phyloP scores from a whole-genome alignment of 2,888 invertebrate genomes.

The Ectropis crepuscularia region DNA sequence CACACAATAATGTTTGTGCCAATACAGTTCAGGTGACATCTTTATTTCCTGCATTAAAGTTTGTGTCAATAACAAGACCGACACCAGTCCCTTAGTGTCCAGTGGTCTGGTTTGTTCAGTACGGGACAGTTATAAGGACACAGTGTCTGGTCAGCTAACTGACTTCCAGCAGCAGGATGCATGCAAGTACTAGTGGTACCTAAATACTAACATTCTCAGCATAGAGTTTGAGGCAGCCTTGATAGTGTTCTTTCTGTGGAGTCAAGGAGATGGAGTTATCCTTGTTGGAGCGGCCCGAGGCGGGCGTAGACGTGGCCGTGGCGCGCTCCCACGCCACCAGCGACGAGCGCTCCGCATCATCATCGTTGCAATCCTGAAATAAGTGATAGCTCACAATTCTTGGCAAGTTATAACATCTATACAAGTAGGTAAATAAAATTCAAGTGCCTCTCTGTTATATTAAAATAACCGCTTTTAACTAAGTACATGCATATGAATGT shows the following conservation, averaged over 20 bases:
- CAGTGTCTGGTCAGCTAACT: not conserved
- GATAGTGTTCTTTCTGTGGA: slow-evolving; percentile 88
- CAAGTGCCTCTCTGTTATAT: no score
- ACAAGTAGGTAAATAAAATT: no score
- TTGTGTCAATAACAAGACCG: no score
- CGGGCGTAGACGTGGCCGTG: slow-evolving; percentile 69
- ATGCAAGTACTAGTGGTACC: not conserved
- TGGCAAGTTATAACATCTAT: not conserved
- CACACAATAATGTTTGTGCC: no score
- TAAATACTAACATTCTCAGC: slow-evolving; percentile 88
- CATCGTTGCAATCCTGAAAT: slow-evolving; percentile 80
- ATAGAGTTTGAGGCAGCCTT: slow-evolving; percentile 91
- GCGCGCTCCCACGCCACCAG: slow-evolving; percentile 77
- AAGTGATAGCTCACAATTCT: not conserved
- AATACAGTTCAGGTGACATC: no score
- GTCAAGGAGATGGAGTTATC: slow-evolving; percentile 71
- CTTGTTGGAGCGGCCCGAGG: slow-evolving; percentile 49
- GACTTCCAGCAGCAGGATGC: not conserved
- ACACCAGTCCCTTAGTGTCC: no score
- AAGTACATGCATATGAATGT: no score
- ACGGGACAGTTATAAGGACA: no score
- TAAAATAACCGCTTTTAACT: no score
- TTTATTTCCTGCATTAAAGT: no score
- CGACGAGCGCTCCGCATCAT: slow-evolving; percentile 85
- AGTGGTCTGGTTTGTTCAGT: no score